Percentiles rank a stretch among this genome's conserved stretches.
Conservation (phyloP, 2,888 invertebrate genomes). For the Orthonychiurus folsomi region DNA sequence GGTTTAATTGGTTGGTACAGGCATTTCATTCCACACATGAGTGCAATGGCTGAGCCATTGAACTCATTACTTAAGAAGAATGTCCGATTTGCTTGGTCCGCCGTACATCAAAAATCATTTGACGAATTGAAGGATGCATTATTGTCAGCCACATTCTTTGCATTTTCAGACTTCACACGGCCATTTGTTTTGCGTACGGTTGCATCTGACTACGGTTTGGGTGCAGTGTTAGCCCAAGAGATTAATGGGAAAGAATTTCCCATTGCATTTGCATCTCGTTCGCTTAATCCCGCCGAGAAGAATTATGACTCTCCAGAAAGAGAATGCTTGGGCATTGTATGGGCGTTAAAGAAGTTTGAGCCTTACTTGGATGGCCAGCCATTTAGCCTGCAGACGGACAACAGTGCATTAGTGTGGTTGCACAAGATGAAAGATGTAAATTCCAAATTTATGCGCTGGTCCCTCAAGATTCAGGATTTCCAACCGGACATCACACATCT, state of each 20-base stretch:
- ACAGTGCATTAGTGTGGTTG: conserved; percentile 20
- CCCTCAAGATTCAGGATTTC: conserved; percentile 18
- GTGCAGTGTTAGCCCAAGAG: conserved; percentile 37
- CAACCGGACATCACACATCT: conserved; percentile 15
- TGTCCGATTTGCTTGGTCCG: no score
- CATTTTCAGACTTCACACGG: no score
- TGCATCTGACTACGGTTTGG: conserved; percentile 35
- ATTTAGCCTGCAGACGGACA: conserved; percentile 34
- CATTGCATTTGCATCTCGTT: conserved; percentile 19
- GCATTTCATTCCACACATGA: no score
- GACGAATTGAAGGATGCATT: no score
- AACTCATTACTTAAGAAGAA: no score
- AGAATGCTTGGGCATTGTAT: conserved; percentile 34
- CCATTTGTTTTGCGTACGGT: no score
- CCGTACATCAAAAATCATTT: no score
- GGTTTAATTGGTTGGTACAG: no score
- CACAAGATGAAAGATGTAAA: conserved; percentile 14
- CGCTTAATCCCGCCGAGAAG: conserved; percentile 19
- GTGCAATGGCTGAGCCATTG: no score
- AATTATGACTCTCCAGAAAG: conserved; percentile 22
- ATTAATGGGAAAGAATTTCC: conserved; percentile 20
- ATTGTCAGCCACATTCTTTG: no score
- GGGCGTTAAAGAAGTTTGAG: conserved; percentile 32
- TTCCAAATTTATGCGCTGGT: conserved; percentile 16
- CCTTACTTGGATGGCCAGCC: conserved; percentile 27